Evolutionary conservation across 2,113 vertebrate genomes (phyloP), one percentile per base, ranked within the genome.

Genomic region (Nanorana parkeri): DNA sequence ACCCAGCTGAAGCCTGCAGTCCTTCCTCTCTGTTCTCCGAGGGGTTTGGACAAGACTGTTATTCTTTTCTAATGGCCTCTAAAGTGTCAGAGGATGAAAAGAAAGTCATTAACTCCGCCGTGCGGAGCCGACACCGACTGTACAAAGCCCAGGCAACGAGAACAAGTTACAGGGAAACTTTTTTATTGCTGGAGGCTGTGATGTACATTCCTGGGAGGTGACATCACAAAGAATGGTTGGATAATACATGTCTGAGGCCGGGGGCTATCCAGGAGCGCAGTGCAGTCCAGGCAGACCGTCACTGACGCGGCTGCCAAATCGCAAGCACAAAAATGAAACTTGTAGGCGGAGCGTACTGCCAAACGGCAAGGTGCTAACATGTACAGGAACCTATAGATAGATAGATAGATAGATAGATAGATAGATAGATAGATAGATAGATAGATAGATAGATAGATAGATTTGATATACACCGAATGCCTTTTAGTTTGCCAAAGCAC

Each of bases 241-340:
- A 77, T 51, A n/a, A 65, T 28, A 54, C 41, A 51, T 77, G 21
- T 24, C 61, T 64, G 32, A n/a, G 36, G 76, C 61, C 52, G 32
- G 1, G 67, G 66, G n/a, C 55, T n/a, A 80, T 80, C 78, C 78
- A 69, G 66, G 24, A 68, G 67, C 16, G 32, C 78, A 80, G 55
- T 80, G 66, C 54, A 80, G 78, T 80, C 78, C 78, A 80, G 78
- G 17, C 66, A 80, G 78, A 69, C 78, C 78, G 5, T 69, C 52
- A 32, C 29, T 52, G 19, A 28, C 52, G 10, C 19, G n/a, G 32
- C 47, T 68, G 52, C 77, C 76, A 77, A 77, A 78, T 23, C 51
- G 5, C 64, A n/a, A 17, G 11, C 19, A 29, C 26, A n/a, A 5
- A 32, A 36, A 36, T 36, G 5, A 36, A 4, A 36, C 32, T 36